Base-by-base conservation (phyloP, 2,797 vertebrate species). In the Chromobotia macracanthus region DNA sequence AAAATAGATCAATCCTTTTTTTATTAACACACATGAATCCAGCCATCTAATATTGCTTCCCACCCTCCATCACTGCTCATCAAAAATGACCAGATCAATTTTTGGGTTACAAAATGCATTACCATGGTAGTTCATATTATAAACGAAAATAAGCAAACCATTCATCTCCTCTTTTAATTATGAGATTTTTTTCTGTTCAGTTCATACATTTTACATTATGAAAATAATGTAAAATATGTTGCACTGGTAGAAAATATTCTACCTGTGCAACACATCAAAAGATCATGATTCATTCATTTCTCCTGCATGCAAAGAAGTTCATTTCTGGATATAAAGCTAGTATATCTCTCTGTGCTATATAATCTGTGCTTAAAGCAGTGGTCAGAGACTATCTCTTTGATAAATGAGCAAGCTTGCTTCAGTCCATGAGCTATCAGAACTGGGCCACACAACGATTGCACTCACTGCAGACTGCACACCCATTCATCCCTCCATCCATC, bases 1-100 rank as follows among this genome's bases (percentile, higher is more conserved):
- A n/a, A 66, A 72, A 79, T 58, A 79, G 50, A 65, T n/a, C n/a
- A n/a, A n/a, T n/a, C n/a, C n/a, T 71, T 61, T 71, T 23, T 63
- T 63, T 50, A 58, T n/a, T n/a, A 8, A 75, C 13, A 70, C 21
- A 53, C 18, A 46, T 19, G 15, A 25, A 11, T 25, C 73, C 48
- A 53, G n/a, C 50, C 72, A 11, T 25, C 11, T 25, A 60, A 19
- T 3, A 58, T 12, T 44, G 10, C 10, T n/a, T 53, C 61, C 72
- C 61, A 75, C 48, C 3, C 18, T 68, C 23, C 41, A 44, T 58
- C 58, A 38, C 31, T 28, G 10, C 35, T 55, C 28, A 55, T 44
- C 10, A 60, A 28, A 72, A 21, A 72, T 44, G 5, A 44, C 53
- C 15, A 55, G 73, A 44, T 0, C 2, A 41, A 67, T 5, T 28